These are phyloP conservation scores for Sorex maritimensis DNA, from an alignment of 2,797 vertebrate genomes.

Conservation along the genomic window DNA sequence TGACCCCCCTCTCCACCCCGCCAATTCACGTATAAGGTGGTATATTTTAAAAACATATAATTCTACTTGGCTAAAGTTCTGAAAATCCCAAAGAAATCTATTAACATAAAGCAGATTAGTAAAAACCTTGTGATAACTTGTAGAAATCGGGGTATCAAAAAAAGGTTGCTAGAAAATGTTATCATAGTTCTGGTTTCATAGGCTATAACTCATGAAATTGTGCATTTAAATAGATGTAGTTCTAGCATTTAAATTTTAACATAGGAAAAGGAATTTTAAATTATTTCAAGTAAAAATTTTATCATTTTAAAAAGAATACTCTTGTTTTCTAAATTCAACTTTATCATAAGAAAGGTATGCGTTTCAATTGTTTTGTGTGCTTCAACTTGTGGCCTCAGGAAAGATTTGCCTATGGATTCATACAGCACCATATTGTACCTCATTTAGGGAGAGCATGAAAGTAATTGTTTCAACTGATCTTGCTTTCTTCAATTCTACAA, in stretches of 20 bases:
- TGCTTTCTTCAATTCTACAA: not conserved
- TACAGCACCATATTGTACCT: not conserved
- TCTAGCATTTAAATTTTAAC: not conserved
- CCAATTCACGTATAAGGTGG: constrained; percentile 1
- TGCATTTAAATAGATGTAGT: not conserved
- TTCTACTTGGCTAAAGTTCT: not conserved
- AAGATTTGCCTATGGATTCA: not conserved
- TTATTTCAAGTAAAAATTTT: constrained; percentile 55
- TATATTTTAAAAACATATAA: not conserved
- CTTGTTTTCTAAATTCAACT: not conserved
- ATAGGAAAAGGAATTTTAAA: constrained; percentile 18
- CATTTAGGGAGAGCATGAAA: not conserved
- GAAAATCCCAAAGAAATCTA: not conserved
- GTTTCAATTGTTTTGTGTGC: constrained; percentile 18
- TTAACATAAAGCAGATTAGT: not conserved
- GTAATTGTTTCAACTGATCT: not conserved
- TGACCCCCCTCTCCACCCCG: no score
- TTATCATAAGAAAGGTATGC: not conserved
- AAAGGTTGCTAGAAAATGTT: no score
- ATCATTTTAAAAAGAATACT: not conserved
- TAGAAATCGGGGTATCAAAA: not conserved
- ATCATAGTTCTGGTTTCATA: no score
- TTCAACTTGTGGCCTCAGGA: constrained; percentile 32
- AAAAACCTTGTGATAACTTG: not conserved
- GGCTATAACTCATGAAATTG: not conserved